Evolutionary conservation across 2,797 vertebrate species (phyloP), one percentile per base, ranked within the genome.

Genomic region (Pseudochaenichthys georgianus): DNA sequence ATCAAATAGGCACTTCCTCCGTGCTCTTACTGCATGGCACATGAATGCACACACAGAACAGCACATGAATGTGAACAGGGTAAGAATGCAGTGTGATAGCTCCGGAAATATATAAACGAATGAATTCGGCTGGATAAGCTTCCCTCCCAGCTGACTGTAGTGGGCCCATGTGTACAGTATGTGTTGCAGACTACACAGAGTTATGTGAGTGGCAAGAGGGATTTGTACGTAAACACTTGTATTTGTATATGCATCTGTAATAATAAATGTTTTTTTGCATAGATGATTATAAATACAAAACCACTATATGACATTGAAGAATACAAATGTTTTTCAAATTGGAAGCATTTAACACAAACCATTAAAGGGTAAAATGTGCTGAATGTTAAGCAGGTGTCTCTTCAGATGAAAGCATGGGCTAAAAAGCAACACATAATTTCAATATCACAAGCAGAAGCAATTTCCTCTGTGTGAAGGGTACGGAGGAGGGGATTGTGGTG

Each of bases 101-200:
- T 62, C 5, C 8, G 42, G 62, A 48, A 73, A 74, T 62, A 73
- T 68, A 53, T 82, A 72, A 87, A 64, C 9, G 28, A 87, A 70
- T 89, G 82, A 85, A 89, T 57, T 82, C 83, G 70, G 61, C 54
- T 28, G 63, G 70, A 69, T 69, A 70, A 83, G 75, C 74, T 53
- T 64, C 54, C 46, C 48, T 79, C 66, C 74, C 80, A 77, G 64
- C 77, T 86, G 79, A 73, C 41, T 64, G 51, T 52, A 66, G 60
- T 17, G 63, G 41, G 73, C 54, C 75, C 60, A 81, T 78, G 79
- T 73, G 42, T 60, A 57, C 59, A 31, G 50, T 28, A 28, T 28
- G 38, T 76, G 60, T 48, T 66, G 51, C 54, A 82, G 63, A 78
- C 73, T 59, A 62, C 64, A 73, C 65, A 45, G 34, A 61, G 9